Percentiles rank a stretch among this genome's conserved stretches.
Evolutionary conservation across 1,140 invertebrate genomes (phyloP).

Genomic region (Campoletis sonorensis): DNA sequence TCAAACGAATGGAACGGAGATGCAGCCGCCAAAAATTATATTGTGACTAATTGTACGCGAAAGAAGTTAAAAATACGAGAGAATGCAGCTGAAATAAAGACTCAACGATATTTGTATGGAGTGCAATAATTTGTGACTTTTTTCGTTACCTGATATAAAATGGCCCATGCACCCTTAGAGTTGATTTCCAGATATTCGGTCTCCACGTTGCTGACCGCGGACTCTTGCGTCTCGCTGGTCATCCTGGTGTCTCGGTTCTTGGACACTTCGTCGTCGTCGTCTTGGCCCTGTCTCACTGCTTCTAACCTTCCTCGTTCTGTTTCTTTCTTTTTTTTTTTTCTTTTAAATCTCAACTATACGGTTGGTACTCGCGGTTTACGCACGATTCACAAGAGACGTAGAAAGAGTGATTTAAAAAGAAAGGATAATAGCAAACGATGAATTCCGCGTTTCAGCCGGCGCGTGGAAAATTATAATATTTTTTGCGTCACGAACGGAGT

Average conservation of each 20-base stretch:
- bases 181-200: conserved; percentile 83
- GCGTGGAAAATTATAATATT: background rate
- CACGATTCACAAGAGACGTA: conserved; percentile 40
- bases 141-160: conserved; percentile 81
- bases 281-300: background rate
- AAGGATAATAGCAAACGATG: too few relatives aligned
- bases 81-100: too few relatives aligned
- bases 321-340: conserved; percentile 20
- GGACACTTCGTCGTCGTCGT: conserved; percentile 26
- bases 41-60: background rate
- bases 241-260: conserved; percentile 39
- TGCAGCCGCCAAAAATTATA: background rate
- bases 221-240: conserved; percentile 58
- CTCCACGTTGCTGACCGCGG: conserved; percentile 79
- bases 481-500: background rate
- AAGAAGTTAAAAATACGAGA: background rate
- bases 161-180: conserved; percentile 80
- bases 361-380: conserved; percentile 18
- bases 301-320: conserved; percentile 25
- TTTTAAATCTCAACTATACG: conserved; percentile 15
- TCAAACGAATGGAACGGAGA: background rate
- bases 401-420: background rate
- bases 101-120: too few relatives aligned
- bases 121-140: background rate
- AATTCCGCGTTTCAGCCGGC: background rate